Evolutionary conservation across 2,797 vertebrate genomes (phyloP), one percentile per base, ranked within the genome.

Genomic region (Lophotriccus pileatus): DNA sequence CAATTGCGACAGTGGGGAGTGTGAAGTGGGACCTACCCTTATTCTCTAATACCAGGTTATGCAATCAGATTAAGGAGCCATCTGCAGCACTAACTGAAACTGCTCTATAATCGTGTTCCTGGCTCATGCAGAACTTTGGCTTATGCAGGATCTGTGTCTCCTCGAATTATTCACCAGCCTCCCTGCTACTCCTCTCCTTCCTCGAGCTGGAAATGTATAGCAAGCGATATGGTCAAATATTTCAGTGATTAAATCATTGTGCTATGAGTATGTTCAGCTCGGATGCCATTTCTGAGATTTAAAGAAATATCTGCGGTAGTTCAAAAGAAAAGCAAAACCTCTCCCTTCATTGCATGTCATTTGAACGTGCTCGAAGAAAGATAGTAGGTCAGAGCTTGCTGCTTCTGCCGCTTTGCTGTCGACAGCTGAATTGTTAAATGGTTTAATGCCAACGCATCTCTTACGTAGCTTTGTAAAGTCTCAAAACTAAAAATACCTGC

Each of bases 41-140:
- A 18, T 21, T 77, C 89, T 80, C 63, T 89, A 94, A 95, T 87
- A 49, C 72, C 64, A 15, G 60, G 79, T 95, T 94, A 95, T 11
- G 82, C 82, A 96, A 96, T 17, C 72, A 58, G 91, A 96, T 96
- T 92, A 95, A 91, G 55, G 63, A 94, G 75, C 95, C 95, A 96
- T 96, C 95, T 96, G 95, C 89, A 77, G 86, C 53, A 6, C 64
- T 39, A 80, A 94, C 56, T 34, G 53, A 60, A 90, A 63, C 84
- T 28, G 84, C 30, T 12, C 81, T 76, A 41, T 95, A 95, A 95
- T 92, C 93, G n/a, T 4, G 63, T 84, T 67, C 74, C 56, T 34
- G 27, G 68, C 85, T 89, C 79, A 55, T 3, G 22, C 67, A 82
- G 63, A 72, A 76, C 4, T 82, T 39, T 9, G 72, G 74, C 28